Conservation (phyloP, 2,113 vertebrate species). For the human region DNA sequence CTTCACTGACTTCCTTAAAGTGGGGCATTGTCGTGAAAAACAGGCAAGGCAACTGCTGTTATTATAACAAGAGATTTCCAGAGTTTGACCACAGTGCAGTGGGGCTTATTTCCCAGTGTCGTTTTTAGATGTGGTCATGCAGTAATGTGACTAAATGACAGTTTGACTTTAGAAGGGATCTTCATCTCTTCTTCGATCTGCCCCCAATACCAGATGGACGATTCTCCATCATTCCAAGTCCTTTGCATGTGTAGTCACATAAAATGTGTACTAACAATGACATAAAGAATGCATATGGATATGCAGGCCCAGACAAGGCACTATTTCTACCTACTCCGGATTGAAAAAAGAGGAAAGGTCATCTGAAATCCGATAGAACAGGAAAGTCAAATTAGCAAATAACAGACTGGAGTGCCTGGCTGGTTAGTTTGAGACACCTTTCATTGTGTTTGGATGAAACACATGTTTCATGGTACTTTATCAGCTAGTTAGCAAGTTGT, state of each 20-base stretch:
- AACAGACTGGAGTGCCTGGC: background rate
- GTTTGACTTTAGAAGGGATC: background rate
- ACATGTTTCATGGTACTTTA: background rate
- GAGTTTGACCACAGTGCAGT: background rate
- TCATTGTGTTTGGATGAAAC: too few species aligned
- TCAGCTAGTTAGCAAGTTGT: background rate
- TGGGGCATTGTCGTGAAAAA: background rate
- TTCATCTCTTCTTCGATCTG: background rate
- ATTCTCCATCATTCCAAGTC: background rate
- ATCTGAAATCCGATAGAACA: background rate
- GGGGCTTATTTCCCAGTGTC: background rate
- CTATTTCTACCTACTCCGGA: background rate
- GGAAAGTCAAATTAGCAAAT: background rate
- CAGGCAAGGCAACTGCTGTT: background rate
- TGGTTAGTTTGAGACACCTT: background rate
- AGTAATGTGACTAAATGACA: background rate
- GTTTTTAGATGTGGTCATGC: background rate
- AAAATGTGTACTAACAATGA: background rate
- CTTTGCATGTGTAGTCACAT: background rate
- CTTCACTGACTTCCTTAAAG: background rate
- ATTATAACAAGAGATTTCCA: background rate
- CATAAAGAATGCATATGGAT: background rate
- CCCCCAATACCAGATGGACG: background rate
- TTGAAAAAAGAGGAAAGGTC: background rate
- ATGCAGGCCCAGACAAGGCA: background rate